A percentile compares a stretch with the other conserved stretches of the same genome.
Conservation (phyloP, 2,888 invertebrate species). For the Agriopis leucophaearia region DNA sequence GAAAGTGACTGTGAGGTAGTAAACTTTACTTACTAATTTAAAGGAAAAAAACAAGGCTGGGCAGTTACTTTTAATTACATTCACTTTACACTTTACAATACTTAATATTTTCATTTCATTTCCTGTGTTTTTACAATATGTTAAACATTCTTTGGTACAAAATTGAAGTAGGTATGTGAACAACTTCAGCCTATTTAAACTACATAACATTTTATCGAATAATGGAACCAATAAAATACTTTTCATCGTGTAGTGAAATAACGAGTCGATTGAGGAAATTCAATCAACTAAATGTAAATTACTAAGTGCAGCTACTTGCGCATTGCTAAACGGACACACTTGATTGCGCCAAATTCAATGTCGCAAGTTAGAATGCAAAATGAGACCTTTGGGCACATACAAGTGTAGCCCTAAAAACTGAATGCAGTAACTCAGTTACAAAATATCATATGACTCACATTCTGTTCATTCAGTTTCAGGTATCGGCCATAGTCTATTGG, state of each 20-base stretch:
- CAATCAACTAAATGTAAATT: conserved; percentile 30
- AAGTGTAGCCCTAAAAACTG: neutral
- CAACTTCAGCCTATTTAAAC: neutral
- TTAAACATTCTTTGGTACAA: neutral
- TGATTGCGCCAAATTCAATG: conserved; percentile 39
- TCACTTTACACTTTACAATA: too few species aligned
- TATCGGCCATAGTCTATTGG: too few species aligned
- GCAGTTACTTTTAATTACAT: too few species aligned
- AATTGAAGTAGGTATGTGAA: neutral
- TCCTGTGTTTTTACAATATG: neutral
- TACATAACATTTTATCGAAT: neutral
- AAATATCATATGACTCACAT: too few species aligned
- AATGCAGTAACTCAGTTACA: conserved; percentile 24
- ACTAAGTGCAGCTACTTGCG: conserved; percentile 4
- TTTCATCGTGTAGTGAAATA: conserved; percentile 17
- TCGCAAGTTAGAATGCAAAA: conserved; percentile 47
- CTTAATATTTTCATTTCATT: too few species aligned
- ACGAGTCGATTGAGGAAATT: conserved; percentile 25
- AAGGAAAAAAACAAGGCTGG: too few species aligned
- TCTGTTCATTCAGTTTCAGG: too few species aligned
- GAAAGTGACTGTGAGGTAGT: conserved; percentile 9
- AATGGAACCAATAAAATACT: conserved; percentile 17
- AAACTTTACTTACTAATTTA: neutral
- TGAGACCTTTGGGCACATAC: conserved; percentile 38
- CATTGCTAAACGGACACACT: conserved; percentile 36